Evolutionary conservation across 2,888 invertebrate species (phyloP).

Genomic region (Diaphora mendica): DNA sequence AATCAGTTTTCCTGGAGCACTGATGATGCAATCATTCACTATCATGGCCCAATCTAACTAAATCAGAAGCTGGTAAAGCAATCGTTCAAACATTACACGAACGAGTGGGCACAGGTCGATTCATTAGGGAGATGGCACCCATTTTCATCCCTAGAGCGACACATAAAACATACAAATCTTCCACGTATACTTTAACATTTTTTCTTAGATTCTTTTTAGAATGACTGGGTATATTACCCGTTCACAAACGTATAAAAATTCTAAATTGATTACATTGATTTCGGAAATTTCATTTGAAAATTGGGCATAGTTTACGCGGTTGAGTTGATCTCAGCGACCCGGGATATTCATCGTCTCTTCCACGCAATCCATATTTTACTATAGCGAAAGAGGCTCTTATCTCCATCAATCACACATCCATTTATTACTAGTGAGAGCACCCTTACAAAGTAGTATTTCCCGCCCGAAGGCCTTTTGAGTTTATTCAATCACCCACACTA

Average conservation of each 20-base stretch:
- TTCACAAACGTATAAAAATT: not conserved
- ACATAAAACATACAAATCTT: slow-evolving; percentile 50
- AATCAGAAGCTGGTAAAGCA: slow-evolving; percentile 33
- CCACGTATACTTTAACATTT: slow-evolving; percentile 49
- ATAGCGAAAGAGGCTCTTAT: slow-evolving; percentile 6
- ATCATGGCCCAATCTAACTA: slow-evolving; percentile 24
- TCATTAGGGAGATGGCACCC: slow-evolving; percentile 57
- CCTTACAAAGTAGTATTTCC: slow-evolving; percentile 6
- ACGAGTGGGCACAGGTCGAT: slow-evolving; percentile 55
- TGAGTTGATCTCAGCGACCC: not conserved
- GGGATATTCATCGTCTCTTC: not conserved
- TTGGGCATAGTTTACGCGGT: not conserved
- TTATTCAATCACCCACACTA: slow-evolving; percentile 1
- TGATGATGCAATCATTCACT: slow-evolving; percentile 20
- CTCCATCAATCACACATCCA: slow-evolving; percentile 15
- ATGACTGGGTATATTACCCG: not conserved
- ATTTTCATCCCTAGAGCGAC: slow-evolving; percentile 37
- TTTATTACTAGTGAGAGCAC: slow-evolving; percentile 11
- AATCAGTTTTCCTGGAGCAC: slow-evolving; percentile 5
- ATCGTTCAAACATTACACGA: slow-evolving; percentile 53
- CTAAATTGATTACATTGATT: not conserved
- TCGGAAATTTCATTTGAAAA: not conserved
- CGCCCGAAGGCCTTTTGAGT: slow-evolving; percentile 2
- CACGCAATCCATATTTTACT: slow-evolving; percentile 23
- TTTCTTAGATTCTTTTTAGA: not conserved